phyloP scores from a whole-genome alignment of 2,113 vertebrate genomes.

The Seriola quinqueradiata region DNA sequence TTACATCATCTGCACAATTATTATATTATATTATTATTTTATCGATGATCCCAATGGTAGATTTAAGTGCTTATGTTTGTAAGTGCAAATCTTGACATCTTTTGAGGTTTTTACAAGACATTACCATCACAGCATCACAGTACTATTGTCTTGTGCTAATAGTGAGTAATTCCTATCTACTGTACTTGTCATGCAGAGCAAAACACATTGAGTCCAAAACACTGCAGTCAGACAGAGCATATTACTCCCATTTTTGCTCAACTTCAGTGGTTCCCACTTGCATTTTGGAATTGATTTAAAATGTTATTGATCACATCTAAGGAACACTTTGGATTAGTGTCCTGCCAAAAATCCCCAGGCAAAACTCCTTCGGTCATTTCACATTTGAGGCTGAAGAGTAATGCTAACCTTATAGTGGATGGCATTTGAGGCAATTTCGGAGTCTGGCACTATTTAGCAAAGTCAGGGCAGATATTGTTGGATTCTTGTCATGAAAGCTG shows the following conservation, averaged over 20 bases:
- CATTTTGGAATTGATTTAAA: conserved; percentile 54
- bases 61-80: background rate
- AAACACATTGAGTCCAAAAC: conserved; percentile 2
- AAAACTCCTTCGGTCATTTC: conserved; percentile 41
- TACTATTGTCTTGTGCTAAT: background rate
- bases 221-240: conserved; percentile 14
- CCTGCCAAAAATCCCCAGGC: conserved; percentile 39
- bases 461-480: conserved; percentile 18
- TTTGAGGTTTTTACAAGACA: background rate
- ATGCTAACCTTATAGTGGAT: conserved; percentile 36
- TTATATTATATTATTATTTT: background rate
- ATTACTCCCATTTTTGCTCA: conserved; percentile 28
- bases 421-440: conserved; percentile 38
- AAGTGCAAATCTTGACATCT: background rate
- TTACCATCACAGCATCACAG: background rate
- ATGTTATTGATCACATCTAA: conserved; percentile 58
- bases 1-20: too few relatives aligned
- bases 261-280: conserved; percentile 36
- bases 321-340: conserved; percentile 40
- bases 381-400: conserved; percentile 37
- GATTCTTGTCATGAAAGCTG: background rate
- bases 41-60: background rate
- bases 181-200: background rate
- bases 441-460: conserved; percentile 31
- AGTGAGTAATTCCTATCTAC: background rate